Base-by-base conservation (phyloP, 2,113 vertebrate genomes). In the Ardeotis arabs region DNA sequence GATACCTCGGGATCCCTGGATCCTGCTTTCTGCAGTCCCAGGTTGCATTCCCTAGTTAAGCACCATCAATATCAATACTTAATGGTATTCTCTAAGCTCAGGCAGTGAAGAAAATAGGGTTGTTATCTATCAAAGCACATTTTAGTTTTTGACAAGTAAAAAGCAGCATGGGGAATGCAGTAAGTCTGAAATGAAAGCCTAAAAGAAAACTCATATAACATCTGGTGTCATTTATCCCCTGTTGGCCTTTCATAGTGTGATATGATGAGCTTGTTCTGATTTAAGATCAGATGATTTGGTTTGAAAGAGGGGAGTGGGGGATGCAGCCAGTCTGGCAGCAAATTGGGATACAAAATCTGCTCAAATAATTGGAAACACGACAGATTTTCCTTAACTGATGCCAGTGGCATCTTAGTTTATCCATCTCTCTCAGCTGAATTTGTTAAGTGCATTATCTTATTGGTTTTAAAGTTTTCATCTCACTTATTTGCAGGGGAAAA, bases 41-140 rank as follows among this genome's bases (percentile, higher is more conserved):
- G 97, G 97, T 97, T 97, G 92, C 93, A 94, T 97, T 98, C 98
- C 97, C 98, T 97, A 97, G 98, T 97, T 98, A 98, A 97, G 97
- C 94, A 98, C 97, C 98, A 98, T 98, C 97, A 97, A 98, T 98
- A 98, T 98, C 97, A 98, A 98, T 98, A 98, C 97, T 98, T 98
- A 98, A 98, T 98, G 94, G 97, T 97, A 97, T 98, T 98, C 98
- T 98, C 98, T 97, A 96, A 98, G 98, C 98, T 97, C 97, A 98
- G 98, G 95, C 97, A 97, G 97, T 90, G 97, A 98, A 97, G 98
- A 97, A 98, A 98, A 98, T 97, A 98, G 98, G 98, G 97, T 98
- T 98, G 98, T 98, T 98, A 98, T 98, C 98, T 98, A 98, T 98
- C 98, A 98, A 98, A 98, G 98, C 98, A 98, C 98, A 98, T 98